These are phyloP conservation scores for Pomatorhinus ruficollis DNA, from an alignment of 2,113 vertebrate species.

Conservation along the genomic window DNA sequence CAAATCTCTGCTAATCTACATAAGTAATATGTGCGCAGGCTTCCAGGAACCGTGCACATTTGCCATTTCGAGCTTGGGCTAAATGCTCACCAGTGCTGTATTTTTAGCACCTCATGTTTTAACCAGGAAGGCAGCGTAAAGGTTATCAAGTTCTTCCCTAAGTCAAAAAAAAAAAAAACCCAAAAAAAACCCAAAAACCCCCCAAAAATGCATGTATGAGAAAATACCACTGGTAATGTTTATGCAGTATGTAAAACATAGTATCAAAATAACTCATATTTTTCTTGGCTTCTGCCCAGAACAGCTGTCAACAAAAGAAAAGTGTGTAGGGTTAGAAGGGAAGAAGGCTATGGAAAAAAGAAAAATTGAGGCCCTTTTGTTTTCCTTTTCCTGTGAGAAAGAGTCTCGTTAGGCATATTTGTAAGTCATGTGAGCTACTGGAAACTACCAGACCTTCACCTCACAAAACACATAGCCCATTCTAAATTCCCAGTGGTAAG, in stretches of 20 bases:
- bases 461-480: neutral
- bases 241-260: conserved; percentile 12
- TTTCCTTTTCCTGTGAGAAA: conserved; percentile 32
- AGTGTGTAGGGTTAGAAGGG: neutral
- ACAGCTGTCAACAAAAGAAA: conserved; percentile 40
- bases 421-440: neutral
- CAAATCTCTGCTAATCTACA: conserved; percentile 21
- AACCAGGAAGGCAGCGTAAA: neutral
- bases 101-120: neutral
- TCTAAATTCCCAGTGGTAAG: neutral
- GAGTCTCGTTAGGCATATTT: neutral
- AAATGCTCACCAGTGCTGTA: neutral
- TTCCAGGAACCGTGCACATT: neutral
- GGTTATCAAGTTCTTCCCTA: neutral
- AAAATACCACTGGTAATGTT: conserved; percentile 38
- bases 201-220: too few relatives aligned
- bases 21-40: neutral
- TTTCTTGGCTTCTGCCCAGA: conserved; percentile 60
- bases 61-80: neutral
- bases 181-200: too few relatives aligned
- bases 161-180: neutral
- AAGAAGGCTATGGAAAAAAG: neutral
- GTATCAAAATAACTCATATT: conserved; percentile 20
- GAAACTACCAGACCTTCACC: neutral
- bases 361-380: neutral